Conservation (phyloP, 2,888 invertebrate genomes). For the Thysanoteuthis rhombus region DNA sequence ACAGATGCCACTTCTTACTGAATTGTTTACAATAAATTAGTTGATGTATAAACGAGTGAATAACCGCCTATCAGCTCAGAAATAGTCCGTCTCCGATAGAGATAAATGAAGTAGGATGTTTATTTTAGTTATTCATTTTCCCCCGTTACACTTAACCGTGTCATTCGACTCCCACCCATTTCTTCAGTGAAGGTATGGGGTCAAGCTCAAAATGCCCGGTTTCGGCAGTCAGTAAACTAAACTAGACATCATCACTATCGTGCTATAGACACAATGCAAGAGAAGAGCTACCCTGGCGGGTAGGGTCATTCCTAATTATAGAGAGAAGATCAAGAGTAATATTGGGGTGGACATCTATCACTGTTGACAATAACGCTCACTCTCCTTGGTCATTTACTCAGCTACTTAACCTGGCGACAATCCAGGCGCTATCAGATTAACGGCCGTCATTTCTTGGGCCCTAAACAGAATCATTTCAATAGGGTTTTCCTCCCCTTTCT, state of each 20-base stretch:
- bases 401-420: neutral
- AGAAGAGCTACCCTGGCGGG: neutral
- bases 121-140: neutral
- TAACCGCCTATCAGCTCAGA: neutral
- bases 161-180: neutral
- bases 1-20: neutral
- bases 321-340: neutral
- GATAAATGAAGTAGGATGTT: neutral
- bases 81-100: neutral
- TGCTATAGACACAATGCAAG: neutral
- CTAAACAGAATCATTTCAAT: slow-evolving; percentile 12
- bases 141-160: neutral
- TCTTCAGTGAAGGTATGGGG: neutral
- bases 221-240: neutral
- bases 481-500: neutral
- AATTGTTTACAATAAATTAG: neutral
- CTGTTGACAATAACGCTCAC: neutral
- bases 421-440: neutral
- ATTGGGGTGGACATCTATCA: neutral
- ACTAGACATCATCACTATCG: slow-evolving; percentile 12
- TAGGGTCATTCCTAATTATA: neutral
- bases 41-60: neutral
- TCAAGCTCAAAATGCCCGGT: neutral
- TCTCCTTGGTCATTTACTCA: neutral
- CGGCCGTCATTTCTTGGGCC: neutral